These are phyloP conservation scores for Archocentrus centrarchus DNA, from an alignment of 2,113 vertebrate species.

Conservation along the genomic window DNA sequence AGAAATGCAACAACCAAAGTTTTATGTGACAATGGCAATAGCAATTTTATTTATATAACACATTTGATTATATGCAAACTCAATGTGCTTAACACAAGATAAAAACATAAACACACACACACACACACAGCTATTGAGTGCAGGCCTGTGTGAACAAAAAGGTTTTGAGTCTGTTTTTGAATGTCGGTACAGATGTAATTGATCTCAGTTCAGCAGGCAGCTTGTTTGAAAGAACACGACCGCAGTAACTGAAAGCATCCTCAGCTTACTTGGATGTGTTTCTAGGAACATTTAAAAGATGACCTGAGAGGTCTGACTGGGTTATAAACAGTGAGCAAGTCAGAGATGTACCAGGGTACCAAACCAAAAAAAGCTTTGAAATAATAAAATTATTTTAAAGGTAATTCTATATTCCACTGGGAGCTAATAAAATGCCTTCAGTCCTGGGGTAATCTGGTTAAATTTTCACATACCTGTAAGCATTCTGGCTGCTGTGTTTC, in stretches of 20 bases:
- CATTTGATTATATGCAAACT: too few relatives aligned
- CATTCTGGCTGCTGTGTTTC: neutral
- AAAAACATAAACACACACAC: too few relatives aligned
- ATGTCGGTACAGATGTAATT: too few relatives aligned
- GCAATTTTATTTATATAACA: too few relatives aligned
- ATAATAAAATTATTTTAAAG: neutral
- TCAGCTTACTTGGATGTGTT: neutral
- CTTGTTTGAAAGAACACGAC: neutral
- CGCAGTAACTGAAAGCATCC: neutral
- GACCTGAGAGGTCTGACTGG: neutral
- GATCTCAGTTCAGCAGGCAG: neutral
- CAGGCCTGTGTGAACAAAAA: too few relatives aligned
- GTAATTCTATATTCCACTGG: neutral
- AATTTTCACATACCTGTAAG: neutral
- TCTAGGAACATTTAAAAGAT: neutral
- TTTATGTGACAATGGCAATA: too few relatives aligned
- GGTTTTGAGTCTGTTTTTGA: too few relatives aligned
- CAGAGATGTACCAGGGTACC: neutral
- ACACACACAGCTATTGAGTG: too few relatives aligned
- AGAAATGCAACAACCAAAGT: too few relatives aligned
- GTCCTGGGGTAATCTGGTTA: neutral
- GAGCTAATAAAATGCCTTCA: neutral
- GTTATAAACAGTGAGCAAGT: neutral
- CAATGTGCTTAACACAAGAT: neutral
- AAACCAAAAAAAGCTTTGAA: neutral